A percentile compares a stretch with the other conserved stretches of the same genome.
phyloP scores from a whole-genome alignment of 2,113 vertebrate genomes.

The Geococcyx californianus region DNA sequence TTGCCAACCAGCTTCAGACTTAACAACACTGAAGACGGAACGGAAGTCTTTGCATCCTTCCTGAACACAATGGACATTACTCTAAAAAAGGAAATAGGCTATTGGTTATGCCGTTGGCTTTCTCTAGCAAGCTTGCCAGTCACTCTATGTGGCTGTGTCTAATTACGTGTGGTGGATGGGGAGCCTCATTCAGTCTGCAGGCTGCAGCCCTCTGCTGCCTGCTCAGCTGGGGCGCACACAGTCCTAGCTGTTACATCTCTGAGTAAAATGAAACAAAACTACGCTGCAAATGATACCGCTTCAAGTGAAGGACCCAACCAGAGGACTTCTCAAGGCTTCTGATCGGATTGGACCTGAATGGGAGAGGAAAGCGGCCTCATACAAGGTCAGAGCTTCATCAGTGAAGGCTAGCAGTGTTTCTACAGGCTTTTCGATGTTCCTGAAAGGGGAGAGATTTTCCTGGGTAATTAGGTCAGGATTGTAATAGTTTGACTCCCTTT shows the following conservation, averaged over 20 bases:
- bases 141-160: neutral
- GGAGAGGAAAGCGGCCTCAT: neutral
- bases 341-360: neutral
- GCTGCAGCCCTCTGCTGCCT: neutral
- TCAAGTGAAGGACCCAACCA: neutral
- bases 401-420: neutral
- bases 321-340: neutral
- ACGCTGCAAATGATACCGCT: neutral
- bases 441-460: constrained; percentile 21
- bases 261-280: neutral
- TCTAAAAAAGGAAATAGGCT: neutral
- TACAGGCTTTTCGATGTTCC: neutral
- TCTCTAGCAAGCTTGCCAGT: rapidly evolving
- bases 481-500: constrained; percentile 40
- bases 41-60: neutral
- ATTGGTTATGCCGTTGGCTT: neutral
- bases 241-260: neutral
- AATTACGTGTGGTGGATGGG: rapidly evolving
- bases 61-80: neutral
- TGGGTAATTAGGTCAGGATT: constrained; percentile 52
- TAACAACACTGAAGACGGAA: neutral
- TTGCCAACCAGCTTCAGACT: neutral
- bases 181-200: neutral
- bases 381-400: neutral
- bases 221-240: rapidly evolving